Percentiles rank a stretch among this genome's conserved stretches.
Conservation (phyloP, 2,797 vertebrate genomes). For the Remorina albescens region DNA sequence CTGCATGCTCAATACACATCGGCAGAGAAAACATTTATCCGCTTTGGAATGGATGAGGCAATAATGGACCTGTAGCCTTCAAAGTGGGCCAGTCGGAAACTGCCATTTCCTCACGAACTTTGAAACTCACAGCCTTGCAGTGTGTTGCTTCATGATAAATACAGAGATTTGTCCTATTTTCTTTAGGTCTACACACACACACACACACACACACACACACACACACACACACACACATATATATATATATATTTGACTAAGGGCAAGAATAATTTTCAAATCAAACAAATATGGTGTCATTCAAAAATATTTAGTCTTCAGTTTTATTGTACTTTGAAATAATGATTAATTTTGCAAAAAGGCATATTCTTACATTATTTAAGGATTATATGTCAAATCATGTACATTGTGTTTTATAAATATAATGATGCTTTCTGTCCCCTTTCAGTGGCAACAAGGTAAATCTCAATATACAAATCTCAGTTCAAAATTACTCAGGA, state of each 20-base stretch:
- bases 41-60: slow-evolving; percentile 73
- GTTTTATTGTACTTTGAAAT: background rate
- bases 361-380: no score
- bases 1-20: slow-evolving; percentile 85
- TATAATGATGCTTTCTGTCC: slow-evolving; percentile 34
- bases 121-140: slow-evolving; percentile 3
- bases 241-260: no score
- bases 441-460: slow-evolving; percentile 52
- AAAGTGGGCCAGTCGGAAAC: slow-evolving; percentile 65
- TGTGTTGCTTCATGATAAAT: no score
- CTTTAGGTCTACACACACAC: background rate
- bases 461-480: slow-evolving; percentile 80
- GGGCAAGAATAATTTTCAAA: background rate
- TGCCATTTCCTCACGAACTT: slow-evolving; percentile 51
- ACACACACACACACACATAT: no score
- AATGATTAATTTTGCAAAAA: no score
- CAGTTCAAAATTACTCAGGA: slow-evolving; percentile 58
- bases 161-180: no score
- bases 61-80: slow-evolving; percentile 69
- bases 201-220: no score
- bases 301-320: background rate
- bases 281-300: background rate
- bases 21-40: slow-evolving; percentile 81
- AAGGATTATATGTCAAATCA: background rate
- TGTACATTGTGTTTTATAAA: background rate